A percentile compares a stretch with the other conserved stretches of the same genome.
Conservation (phyloP, 1,140 invertebrate genomes). For the Coenobita brevimanus region DNA sequence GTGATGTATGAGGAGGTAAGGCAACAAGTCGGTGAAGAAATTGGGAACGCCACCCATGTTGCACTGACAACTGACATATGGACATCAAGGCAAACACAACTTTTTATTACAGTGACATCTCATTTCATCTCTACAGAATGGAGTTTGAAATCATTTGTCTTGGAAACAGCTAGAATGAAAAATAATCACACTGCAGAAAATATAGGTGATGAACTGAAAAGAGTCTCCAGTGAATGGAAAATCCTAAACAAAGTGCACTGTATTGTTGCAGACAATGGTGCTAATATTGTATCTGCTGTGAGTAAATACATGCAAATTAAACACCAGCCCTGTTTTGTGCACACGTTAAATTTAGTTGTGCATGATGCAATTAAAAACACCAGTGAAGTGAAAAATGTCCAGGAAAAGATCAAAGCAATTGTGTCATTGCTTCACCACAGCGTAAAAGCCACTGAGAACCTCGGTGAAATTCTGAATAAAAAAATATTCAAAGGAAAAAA, state of each 20-base stretch:
- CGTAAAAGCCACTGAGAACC: neutral
- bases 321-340: constrained; percentile 11
- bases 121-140: neutral
- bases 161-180: neutral
- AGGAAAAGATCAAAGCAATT: constrained; percentile 11
- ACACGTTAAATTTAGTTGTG: constrained; percentile 19
- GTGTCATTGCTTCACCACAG: neutral
- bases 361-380: constrained; percentile 22
- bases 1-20: neutral
- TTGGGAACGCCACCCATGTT: neutral
- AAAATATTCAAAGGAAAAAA: neutral
- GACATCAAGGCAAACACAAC: neutral
- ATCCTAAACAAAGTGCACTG: neutral
- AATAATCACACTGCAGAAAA: constrained; percentile 12
- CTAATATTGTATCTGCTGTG: constrained; percentile 1
- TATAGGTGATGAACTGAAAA: neutral
- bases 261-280: neutral
- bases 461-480: neutral
- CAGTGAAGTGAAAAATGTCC: neutral
- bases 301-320: neutral
- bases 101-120: neutral
- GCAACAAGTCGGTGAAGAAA: neutral
- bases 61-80: neutral
- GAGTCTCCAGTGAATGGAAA: neutral
- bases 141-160: neutral